Evolutionary conservation across 92 coral and sea anemone species (phyloP).

Genomic region (Zoanthus gigantus): DNA sequence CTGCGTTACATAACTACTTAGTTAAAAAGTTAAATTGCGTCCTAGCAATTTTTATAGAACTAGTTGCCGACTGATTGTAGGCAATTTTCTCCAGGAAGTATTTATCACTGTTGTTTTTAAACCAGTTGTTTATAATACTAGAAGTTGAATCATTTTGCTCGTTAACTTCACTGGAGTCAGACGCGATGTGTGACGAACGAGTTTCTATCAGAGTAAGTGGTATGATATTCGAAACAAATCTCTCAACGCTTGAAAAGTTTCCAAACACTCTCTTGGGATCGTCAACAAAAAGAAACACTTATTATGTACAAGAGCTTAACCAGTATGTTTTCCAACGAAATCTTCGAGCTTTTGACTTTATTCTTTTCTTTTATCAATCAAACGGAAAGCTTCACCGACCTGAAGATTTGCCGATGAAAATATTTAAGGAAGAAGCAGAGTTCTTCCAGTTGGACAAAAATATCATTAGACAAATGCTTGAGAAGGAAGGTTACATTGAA

Average conservation of each 20-base stretch:
- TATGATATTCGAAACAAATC: conserved; percentile 91
- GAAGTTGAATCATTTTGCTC: background rate
- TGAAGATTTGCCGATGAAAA: conserved; percentile 83
- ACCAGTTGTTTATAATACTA: background rate
- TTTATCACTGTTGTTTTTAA: background rate
- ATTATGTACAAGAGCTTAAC: conserved; percentile 75
- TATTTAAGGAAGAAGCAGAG: conserved; percentile 90
- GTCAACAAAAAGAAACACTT: conserved; percentile 74
- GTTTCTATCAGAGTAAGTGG: conserved; percentile 97
- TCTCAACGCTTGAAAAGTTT: conserved; percentile 82
- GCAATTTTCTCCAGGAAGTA: background rate
- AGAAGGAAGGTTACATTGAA: conserved; percentile 86
- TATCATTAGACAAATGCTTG: conserved; percentile 72
- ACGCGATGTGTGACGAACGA: conserved; percentile 77
- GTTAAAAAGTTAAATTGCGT: background rate
- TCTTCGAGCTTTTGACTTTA: conserved; percentile 90
- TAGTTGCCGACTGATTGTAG: background rate
- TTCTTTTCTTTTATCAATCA: conserved; percentile 91
- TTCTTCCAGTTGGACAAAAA: conserved; percentile 92
- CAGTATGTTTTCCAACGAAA: conserved; percentile 95
- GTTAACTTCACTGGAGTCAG: background rate
- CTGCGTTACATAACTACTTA: background rate
- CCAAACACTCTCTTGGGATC: conserved; percentile 93
- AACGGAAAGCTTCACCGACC: conserved; percentile 88
- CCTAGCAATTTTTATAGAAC: background rate